These are phyloP conservation scores for Synergus itoensis DNA, from an alignment of 2,888 invertebrate species.

Conservation along the genomic window DNA sequence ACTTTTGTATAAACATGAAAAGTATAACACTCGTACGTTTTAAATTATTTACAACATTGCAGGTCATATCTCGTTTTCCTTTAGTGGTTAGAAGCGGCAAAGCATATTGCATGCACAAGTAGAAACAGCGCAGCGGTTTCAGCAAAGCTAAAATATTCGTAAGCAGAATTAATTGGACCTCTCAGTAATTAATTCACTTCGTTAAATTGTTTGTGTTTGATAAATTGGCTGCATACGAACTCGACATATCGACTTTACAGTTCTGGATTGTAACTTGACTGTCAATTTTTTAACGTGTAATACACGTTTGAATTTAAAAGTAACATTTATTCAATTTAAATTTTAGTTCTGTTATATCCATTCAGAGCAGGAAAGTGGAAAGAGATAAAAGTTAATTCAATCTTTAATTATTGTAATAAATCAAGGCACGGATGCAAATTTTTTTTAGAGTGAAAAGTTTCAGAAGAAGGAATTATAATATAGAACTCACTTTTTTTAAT, in stretches of 20 bases:
- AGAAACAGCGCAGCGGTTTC: slow-evolving; percentile 34
- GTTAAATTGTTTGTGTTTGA: slow-evolving; percentile 43
- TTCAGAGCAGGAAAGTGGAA: neutral
- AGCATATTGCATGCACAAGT: neutral
- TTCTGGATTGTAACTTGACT: slow-evolving; percentile 18
- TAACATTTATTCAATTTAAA: neutral
- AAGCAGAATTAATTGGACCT: slow-evolving; percentile 48
- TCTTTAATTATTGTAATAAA: too few species aligned
- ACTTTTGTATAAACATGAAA: neutral
- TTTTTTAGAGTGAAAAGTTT: too few species aligned
- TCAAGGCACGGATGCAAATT: too few species aligned
- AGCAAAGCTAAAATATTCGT: slow-evolving; percentile 45
- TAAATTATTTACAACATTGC: neutral
- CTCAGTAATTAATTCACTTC: slow-evolving; percentile 52
- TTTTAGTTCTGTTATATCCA: neutral
- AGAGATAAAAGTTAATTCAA: too few species aligned
- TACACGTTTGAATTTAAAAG: too few species aligned
- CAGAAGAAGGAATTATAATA: too few species aligned
- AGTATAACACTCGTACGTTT: neutral
- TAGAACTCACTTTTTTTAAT: neutral
- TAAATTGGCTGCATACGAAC: slow-evolving; percentile 5
- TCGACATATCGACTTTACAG: slow-evolving; percentile 17
- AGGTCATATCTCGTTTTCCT: neutral
- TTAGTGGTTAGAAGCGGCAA: neutral
- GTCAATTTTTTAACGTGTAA: neutral